Evolutionary conservation across 2,888 invertebrate species (phyloP), one percentile per base, ranked within the genome.

Genomic region (Ypsolopha sequella): DNA sequence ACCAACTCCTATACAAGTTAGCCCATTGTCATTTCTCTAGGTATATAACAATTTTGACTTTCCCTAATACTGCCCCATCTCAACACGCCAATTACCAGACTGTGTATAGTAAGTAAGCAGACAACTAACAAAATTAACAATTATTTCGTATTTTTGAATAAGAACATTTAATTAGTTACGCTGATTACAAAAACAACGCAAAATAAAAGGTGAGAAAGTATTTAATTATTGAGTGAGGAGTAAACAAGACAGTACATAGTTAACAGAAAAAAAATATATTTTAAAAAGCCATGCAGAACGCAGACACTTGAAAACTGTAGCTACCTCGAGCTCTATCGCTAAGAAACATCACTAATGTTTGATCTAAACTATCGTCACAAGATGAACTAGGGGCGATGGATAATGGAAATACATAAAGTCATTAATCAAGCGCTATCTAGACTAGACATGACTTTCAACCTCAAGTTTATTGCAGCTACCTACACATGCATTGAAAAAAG

Each of bases 391-490:
- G n/a, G 41, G n/a, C n/a, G 7, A 41, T 41, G 34, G 46, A 10
- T 47, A 36, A 47, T 47, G 47, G 47, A 47, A 47, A 47, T 36
- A 36, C 47, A 47, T 14, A 13, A 36, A 47, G 13, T 47, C 47
- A 47, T 47, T 36, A 47, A 47, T 47, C 47, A 47, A 47, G 36
- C 36, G 36, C 36, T 47, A 47, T 47, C 47, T 47, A 47, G 14
- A 7, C 36, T 47, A 47, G 36, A 36, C 47, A 36, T 14, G 13
- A 46, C 33, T 47, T 36, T 43, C 24, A 43, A 43, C 43, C 43
- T 9, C 24, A 24, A 14, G 24, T 43, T 24, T 36, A 36, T 36
- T 47, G 47, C 47, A 47, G 36, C 47, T 36, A 24, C 24, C 24
- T 24, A 24, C 24, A 24, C 47, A 47, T 47, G 36, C 47, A 47